phyloP scores from a whole-genome alignment of 2,113 vertebrate species.

The Buteo buteo region DNA sequence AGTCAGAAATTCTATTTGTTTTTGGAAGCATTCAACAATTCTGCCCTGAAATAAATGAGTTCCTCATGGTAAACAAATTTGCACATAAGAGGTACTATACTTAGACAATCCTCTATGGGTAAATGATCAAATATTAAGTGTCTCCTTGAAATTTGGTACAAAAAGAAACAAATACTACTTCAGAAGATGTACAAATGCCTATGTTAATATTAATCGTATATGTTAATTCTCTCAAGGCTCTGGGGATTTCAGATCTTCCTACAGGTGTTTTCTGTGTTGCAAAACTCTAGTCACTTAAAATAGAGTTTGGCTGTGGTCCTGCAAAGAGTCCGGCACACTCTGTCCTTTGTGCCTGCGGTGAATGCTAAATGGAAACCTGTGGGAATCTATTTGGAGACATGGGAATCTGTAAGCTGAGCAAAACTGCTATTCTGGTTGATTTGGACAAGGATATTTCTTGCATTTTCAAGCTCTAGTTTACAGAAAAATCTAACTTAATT shows the following conservation, averaged over 20 bases:
- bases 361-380: neutral
- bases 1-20: slow-evolving; percentile 64
- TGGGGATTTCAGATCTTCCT: neutral
- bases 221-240: neutral
- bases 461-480: neutral
- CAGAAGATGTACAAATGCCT: neutral
- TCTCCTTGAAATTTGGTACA: neutral
- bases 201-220: neutral
- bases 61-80: slow-evolving; percentile 30
- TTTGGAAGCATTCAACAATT: slow-evolving; percentile 30
- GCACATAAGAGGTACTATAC: neutral
- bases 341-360: neutral
- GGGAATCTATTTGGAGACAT: rapidly evolving
- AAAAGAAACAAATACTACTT: neutral
- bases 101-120: neutral
- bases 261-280: neutral
- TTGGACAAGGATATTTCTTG: neutral
- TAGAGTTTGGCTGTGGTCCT: neutral
- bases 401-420: neutral
- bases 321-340: neutral
- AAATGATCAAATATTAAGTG: neutral
- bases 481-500: neutral
- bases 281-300: neutral
- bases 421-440: neutral
- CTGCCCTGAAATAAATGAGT: neutral